Evolutionary conservation across 2,888 invertebrate genomes (phyloP).

Genomic region (Cenopis cana): DNA sequence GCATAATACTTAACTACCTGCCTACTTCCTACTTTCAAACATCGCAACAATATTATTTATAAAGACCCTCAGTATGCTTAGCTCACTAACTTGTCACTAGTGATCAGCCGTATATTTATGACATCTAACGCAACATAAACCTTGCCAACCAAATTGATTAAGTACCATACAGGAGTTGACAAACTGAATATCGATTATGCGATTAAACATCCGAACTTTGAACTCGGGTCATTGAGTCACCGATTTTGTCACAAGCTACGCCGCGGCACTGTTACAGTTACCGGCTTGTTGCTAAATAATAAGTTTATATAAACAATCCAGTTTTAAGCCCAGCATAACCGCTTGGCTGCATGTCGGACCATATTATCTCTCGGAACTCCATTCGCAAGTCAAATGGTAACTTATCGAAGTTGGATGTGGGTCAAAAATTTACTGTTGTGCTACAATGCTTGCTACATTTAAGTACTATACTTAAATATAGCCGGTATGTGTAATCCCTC

Average conservation of each 20-base stretch:
- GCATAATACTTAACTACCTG: too few relatives aligned
- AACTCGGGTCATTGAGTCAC: constrained; percentile 27
- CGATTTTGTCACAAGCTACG: constrained; percentile 21
- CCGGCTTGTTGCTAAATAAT: constrained; percentile 36
- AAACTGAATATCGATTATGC: constrained; percentile 14
- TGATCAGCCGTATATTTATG: too few relatives aligned
- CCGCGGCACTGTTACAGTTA: constrained; percentile 28
- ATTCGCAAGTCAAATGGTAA: constrained; percentile 2
- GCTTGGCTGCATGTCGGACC: constrained; percentile 21
- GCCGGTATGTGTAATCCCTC: not conserved
- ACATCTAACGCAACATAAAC: constrained; percentile 21
- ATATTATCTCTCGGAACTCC: constrained; percentile 10
- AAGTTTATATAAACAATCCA: constrained; percentile 42
- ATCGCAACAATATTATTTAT: not conserved
- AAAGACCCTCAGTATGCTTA: not conserved
- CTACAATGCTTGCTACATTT: too few relatives aligned
- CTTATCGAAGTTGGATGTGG: constrained; percentile 1
- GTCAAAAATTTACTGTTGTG: not conserved
- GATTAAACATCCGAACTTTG: constrained; percentile 35
- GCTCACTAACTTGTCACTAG: too few relatives aligned
- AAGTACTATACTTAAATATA: too few relatives aligned
- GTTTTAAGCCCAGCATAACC: constrained; percentile 25
- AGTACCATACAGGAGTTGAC: constrained; percentile 28
- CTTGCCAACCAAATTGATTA: too few relatives aligned
- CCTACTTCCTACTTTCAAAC: not conserved